Percentiles rank a stretch among this genome's conserved stretches.
phyloP scores from a whole-genome alignment of 2,888 invertebrate genomes.

The Thysanoteuthis rhombus region DNA sequence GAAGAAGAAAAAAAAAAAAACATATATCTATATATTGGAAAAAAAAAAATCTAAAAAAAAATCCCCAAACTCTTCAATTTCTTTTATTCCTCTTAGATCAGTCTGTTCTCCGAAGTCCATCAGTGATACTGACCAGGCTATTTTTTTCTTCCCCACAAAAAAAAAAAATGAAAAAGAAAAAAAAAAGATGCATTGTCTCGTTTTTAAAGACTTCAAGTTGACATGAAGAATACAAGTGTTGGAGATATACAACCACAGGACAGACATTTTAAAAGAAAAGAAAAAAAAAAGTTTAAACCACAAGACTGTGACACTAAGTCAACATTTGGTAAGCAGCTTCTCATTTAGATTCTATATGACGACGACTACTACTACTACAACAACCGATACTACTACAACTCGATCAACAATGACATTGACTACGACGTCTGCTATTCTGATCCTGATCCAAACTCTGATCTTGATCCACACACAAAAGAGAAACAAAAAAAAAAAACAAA shows the following conservation, averaged over 20 bases:
- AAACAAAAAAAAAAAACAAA: no score
- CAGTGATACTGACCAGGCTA: not conserved
- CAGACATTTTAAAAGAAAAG: not conserved
- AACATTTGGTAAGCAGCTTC: not conserved
- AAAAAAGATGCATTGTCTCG: no score
- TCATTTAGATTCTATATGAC: not conserved
- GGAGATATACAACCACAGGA: not conserved
- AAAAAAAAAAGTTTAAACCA: not conserved
- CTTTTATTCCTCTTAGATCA: not conserved
- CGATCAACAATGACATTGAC: not conserved
- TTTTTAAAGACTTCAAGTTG: not conserved
- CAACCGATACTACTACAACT: not conserved
- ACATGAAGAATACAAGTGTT: not conserved
- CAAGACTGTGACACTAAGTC: not conserved
- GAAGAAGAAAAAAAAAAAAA: not conserved
- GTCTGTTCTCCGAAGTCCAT: not conserved
- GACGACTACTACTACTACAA: not conserved
- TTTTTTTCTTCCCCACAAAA: no score
- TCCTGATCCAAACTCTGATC: not conserved
- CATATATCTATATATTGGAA: no score
- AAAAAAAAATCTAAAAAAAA: no score
- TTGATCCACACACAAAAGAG: not conserved
- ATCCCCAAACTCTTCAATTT: not conserved
- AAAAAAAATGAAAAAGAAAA: no score
- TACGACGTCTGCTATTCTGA: not conserved